These are phyloP conservation scores for Orthosia incerta DNA, from an alignment of 2,888 invertebrate genomes.

Conservation along the genomic window DNA sequence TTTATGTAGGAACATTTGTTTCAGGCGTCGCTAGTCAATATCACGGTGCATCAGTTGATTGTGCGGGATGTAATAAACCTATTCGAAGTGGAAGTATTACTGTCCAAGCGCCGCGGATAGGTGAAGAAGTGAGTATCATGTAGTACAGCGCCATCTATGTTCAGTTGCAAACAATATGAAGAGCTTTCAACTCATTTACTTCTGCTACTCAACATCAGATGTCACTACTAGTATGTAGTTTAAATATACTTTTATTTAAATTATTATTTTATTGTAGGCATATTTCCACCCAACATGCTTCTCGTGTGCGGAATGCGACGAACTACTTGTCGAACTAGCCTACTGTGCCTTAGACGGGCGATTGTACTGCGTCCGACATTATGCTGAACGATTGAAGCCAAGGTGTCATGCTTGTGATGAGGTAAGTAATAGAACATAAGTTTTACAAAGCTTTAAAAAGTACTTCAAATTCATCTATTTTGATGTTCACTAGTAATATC, in stretches of 20 bases:
- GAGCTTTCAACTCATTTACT: constrained; percentile 1
- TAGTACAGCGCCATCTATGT: constrained; percentile 43
- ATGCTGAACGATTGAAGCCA: constrained; percentile 98
- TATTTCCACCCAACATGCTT: constrained; percentile 99
- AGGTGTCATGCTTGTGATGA: constrained; percentile 99
- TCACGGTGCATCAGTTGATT: constrained; percentile 92
- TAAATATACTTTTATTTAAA: neutral
- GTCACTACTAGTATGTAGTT: constrained; percentile 46
- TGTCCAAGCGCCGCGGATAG: constrained; percentile 96
- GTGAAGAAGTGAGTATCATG: constrained; percentile 89
- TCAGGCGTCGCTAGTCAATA: constrained; percentile 92
- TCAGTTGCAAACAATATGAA: fast-evolving
- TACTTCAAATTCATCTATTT: neutral
- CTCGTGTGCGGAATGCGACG: constrained; percentile 96
- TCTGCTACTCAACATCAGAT: constrained; percentile 70
- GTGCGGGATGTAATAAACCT: constrained; percentile 95
- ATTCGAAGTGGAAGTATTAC: constrained; percentile 95
- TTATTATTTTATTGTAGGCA: constrained; percentile 76
- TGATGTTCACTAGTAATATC: too few species aligned
- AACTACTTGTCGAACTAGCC: constrained; percentile 98
- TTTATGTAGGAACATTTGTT: constrained; percentile 64
- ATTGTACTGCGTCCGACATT: constrained; percentile 98
- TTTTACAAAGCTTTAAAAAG: neutral
- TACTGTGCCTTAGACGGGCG: constrained; percentile 98
- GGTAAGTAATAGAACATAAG: constrained; percentile 89